Percentiles rank a stretch among this genome's conserved stretches.
Conservation (phyloP, 1,140 invertebrate species). For the Calliphora vicina region DNA sequence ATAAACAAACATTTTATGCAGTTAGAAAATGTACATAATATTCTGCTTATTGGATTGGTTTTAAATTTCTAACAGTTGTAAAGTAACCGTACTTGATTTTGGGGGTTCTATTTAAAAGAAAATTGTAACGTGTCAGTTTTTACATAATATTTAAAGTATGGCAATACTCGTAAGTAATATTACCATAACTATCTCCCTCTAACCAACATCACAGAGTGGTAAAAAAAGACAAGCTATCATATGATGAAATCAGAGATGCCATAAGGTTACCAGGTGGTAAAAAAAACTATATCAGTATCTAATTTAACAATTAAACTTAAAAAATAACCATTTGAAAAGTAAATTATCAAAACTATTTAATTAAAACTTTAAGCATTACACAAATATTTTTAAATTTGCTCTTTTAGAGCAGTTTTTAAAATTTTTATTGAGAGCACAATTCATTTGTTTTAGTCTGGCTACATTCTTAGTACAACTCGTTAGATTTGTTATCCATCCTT, state of each 20-base stretch:
- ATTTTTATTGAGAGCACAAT: background rate
- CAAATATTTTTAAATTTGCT: background rate
- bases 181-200: background rate
- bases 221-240: background rate
- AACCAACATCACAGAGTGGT: background rate
- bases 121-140: conserved; percentile 7
- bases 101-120: background rate
- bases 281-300: background rate
- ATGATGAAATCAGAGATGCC: background rate
- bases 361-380: background rate
- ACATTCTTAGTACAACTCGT: background rate
- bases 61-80: no score
- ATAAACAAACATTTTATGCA: no score
- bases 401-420: no score
- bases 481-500: conserved; percentile 23
- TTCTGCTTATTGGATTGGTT: no score
- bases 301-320: no score
- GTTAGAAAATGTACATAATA: no score
- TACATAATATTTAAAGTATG: background rate
- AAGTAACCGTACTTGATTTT: background rate
- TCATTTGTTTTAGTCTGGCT: background rate
- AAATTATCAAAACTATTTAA: no score
- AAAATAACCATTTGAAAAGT: no score
- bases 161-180: background rate
- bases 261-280: background rate